phyloP scores from a whole-genome alignment of 1,140 invertebrate genomes.

The Araneus ventricosus region DNA sequence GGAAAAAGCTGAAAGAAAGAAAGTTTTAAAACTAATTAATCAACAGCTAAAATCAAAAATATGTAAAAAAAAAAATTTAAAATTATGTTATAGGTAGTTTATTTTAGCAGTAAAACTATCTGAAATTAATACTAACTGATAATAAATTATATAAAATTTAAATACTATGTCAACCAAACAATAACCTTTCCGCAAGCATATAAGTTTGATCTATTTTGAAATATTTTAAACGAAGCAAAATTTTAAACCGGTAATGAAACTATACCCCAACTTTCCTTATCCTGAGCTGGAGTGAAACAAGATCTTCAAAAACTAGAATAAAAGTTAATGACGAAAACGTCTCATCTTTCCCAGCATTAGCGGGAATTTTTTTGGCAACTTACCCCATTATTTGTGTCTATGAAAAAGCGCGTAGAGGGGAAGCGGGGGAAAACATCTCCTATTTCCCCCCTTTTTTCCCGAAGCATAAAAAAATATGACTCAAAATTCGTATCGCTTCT shows the following conservation, averaged over 20 bases:
- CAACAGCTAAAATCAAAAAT: too few species aligned
- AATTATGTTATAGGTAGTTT: too few species aligned
- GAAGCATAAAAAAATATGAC: constrained; percentile 55
- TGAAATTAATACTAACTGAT: too few species aligned
- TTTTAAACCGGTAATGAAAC: background rate
- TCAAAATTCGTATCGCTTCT: constrained; percentile 62
- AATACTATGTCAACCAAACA: too few species aligned
- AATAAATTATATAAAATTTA: too few species aligned
- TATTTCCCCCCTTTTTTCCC: background rate
- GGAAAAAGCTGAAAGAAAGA: too few species aligned
- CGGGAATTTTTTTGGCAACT: constrained; percentile 53
- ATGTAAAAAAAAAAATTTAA: too few species aligned
- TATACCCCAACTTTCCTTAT: background rate
- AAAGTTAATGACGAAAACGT: constrained; percentile 61
- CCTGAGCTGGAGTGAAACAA: background rate
- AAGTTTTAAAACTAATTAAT: too few species aligned
- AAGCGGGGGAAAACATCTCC: background rate
- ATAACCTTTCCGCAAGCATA: too few species aligned
- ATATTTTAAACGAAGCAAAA: too few species aligned
- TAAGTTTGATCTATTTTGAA: too few species aligned
- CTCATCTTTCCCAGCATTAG: constrained; percentile 31
- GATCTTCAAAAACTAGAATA: constrained; percentile 39
- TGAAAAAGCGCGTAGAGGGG: background rate
- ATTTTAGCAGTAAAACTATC: too few species aligned
- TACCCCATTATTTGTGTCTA: constrained; percentile 51